Evolutionary conservation across 2,113 vertebrate species (phyloP).

Genomic region (Ciconia boyciana): DNA sequence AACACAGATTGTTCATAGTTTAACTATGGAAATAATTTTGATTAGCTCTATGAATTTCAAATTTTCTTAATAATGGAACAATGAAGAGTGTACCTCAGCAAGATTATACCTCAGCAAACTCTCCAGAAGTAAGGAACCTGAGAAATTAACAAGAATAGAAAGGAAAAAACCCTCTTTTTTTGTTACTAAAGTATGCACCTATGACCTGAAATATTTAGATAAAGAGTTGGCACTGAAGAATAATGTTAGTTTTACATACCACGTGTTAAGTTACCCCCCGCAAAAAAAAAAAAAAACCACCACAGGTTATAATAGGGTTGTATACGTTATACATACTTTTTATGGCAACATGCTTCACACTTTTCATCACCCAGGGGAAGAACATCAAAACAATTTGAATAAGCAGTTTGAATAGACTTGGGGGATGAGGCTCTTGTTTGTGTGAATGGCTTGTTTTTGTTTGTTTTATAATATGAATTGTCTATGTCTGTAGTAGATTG

Average conservation of each 20-base stretch:
- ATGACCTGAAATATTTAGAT: background rate
- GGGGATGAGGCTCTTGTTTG: background rate
- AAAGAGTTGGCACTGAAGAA: background rate
- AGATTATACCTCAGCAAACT: background rate
- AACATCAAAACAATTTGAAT: background rate
- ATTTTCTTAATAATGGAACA: background rate
- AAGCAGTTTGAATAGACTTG: background rate
- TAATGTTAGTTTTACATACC: background rate
- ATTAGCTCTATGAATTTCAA: background rate
- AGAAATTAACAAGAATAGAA: background rate
- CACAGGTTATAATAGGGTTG: background rate
- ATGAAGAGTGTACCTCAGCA: background rate
- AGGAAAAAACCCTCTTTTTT: background rate
- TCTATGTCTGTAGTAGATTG: conserved; percentile 38
- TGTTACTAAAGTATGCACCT: background rate
- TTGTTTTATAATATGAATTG: conserved; percentile 58
- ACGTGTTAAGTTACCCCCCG: background rate
- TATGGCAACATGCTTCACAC: background rate
- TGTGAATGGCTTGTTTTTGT: conserved; percentile 35
- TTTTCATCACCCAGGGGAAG: background rate
- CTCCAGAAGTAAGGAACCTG: background rate
- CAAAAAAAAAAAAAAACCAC: too few relatives aligned
- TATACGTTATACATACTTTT: background rate
- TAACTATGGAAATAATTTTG: background rate
- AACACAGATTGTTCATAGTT: background rate